Evolutionary conservation across 2,113 vertebrate species (phyloP).

Genomic region (Jaculus jaculus): DNA sequence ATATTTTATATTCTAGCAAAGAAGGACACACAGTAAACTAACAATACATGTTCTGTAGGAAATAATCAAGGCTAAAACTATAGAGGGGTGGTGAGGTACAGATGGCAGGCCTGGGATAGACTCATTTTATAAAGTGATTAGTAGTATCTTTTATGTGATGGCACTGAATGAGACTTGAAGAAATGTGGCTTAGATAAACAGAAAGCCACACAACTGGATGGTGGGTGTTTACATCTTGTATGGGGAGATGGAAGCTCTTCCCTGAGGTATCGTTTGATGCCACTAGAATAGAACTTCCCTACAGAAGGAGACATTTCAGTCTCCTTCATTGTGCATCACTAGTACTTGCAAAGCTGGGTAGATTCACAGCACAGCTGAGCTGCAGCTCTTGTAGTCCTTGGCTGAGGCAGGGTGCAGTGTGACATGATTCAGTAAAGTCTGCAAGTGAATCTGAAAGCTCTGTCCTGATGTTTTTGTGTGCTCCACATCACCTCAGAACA

Average conservation of each 20-base stretch:
- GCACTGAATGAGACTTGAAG: background rate
- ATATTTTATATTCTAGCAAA: background rate
- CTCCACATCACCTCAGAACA: background rate
- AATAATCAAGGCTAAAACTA: background rate
- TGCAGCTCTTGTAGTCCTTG: background rate
- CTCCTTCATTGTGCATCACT: background rate
- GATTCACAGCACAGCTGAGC: background rate
- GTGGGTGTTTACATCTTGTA: background rate
- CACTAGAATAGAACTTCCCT: background rate
- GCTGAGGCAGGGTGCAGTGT: background rate
- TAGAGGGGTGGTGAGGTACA: too few relatives aligned
- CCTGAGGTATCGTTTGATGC: background rate
- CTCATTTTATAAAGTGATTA: background rate
- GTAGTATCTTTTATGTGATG: background rate
- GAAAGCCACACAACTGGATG: background rate
- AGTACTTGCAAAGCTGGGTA: too few relatives aligned
- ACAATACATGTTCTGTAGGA: background rate
- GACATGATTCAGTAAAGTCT: background rate
- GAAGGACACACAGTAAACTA: background rate
- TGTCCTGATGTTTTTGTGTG: rapidly evolving
- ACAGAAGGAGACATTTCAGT: background rate
- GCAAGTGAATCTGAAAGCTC: background rate
- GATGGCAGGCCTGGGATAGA: background rate
- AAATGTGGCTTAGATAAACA: background rate
- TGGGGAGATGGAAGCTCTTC: background rate